phyloP scores from a whole-genome alignment of 1,140 invertebrate genomes.

The Lasioglossum albipes region DNA sequence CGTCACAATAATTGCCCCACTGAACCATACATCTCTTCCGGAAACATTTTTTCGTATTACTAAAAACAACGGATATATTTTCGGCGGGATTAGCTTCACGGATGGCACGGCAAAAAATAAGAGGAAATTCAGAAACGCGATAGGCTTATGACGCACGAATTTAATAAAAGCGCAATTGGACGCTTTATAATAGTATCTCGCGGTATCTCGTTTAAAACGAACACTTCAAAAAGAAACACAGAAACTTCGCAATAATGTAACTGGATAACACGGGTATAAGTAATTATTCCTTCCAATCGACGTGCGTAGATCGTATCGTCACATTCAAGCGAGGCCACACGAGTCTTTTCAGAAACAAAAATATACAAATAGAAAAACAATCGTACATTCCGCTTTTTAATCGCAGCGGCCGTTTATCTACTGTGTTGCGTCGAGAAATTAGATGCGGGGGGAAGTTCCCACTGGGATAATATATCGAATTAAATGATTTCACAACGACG shows the following conservation, averaged over 20 bases:
- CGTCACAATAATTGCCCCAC: too few relatives aligned
- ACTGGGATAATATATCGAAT: too few relatives aligned
- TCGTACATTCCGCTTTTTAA: background rate
- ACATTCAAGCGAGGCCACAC: background rate
- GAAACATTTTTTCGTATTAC: too few relatives aligned
- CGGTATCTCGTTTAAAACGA: background rate
- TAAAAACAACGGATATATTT: too few relatives aligned
- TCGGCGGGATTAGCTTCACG: background rate
- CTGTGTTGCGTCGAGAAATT: background rate
- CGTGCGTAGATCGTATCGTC: background rate
- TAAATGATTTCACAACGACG: too few relatives aligned
- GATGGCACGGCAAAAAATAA: background rate
- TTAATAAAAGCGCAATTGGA: constrained; percentile 23
- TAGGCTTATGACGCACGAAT: constrained; percentile 20
- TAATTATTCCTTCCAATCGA: background rate
- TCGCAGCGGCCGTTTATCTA: background rate
- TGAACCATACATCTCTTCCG: too few relatives aligned
- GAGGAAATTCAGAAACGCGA: constrained; percentile 18
- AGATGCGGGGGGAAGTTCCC: too few relatives aligned
- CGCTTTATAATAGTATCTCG: background rate
- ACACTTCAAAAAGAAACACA: background rate
- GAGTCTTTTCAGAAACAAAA: background rate
- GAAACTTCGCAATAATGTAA: background rate
- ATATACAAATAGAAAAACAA: background rate
- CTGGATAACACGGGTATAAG: background rate